Base-by-base conservation (phyloP, 2,113 vertebrate species). In the Ceyx melanurus region DNA sequence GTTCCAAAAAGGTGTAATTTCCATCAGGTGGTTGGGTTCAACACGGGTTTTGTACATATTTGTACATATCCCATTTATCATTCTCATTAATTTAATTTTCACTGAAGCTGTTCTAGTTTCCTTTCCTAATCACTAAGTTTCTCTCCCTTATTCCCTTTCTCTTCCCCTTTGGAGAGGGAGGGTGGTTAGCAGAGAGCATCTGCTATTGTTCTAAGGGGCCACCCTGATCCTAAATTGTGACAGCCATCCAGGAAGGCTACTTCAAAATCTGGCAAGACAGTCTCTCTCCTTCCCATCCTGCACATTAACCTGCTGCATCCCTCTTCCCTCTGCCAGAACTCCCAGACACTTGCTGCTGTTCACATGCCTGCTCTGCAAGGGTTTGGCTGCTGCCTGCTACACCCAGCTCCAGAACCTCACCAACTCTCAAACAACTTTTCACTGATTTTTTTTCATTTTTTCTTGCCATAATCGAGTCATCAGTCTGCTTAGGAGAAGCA, bases 331-430 rank as follows among this genome's bases (percentile, higher is more conserved):
- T 9, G 2, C 16, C 19, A 28, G 29, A 78, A 42, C 53, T 60
- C 46, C 56, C 60, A 15, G 79, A 42, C 25, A 2, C 13, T 33
- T 50, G 37, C 15, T 2, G 5, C 35, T n/a, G 37, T 35, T 48
- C 7, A 2, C 43, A 48, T 53, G 71, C n/a, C 40, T n/a, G 29
- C 40, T 31, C 42, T 35, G 51, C 28, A 4, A 54, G 48, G 48
- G 42, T 35, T 43, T 53, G 53, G 33, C 70, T 42, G 35, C 22
- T 1, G 2, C 12, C 78, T 6, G 6, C 46, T 42, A 5, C 0
- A 0, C 11, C 25, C 48, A 1, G 1, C 51, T 68, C 40, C 2
- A 1, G 40, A 50, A 77, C 42, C 50, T 51, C 25, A 40, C 19
- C 19, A 26, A 3, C 61, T 48, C 35, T 54, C 66, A 17, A 3